A percentile compares a stretch with the other conserved stretches of the same genome.
Conservation (phyloP, 2,113 vertebrate genomes). For the Hemiprocne comata region DNA sequence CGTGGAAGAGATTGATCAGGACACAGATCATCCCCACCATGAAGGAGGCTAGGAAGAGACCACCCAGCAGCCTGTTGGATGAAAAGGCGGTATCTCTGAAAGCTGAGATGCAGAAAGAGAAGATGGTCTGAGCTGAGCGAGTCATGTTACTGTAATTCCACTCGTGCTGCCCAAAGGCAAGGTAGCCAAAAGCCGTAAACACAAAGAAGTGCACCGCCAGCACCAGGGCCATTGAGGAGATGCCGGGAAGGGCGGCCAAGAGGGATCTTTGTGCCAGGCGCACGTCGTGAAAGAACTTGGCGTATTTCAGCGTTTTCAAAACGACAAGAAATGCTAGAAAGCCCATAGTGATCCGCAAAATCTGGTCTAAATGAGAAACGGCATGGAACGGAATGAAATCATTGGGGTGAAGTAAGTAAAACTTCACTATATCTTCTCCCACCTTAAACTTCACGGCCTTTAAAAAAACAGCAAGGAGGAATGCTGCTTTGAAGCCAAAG, state of each 20-base stretch:
- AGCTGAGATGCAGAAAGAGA: conserved; percentile 65
- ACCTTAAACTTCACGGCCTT: conserved; percentile 32
- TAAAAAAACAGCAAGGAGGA: conserved; percentile 30
- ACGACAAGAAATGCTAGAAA: conserved; percentile 62
- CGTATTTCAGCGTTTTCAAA: conserved; percentile 70
- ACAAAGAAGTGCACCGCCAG: conserved; percentile 39
- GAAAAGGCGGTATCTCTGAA: conserved; percentile 51
- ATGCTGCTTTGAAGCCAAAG: conserved; percentile 30
- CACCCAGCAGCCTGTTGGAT: conserved; percentile 32
- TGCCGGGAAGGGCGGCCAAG: conserved; percentile 9
- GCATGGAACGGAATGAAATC: conserved; percentile 71
- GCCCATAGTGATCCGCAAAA: conserved; percentile 33
- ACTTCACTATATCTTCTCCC: background rate
- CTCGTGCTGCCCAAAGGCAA: conserved; percentile 74
- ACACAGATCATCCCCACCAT: conserved; percentile 66
- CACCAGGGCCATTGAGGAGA: conserved; percentile 62
- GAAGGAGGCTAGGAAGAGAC: conserved; percentile 66
- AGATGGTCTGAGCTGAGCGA: conserved; percentile 56
- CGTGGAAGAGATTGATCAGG: conserved; percentile 67
- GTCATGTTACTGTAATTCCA: conserved; percentile 56
- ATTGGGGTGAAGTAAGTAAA: background rate
- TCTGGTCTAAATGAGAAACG: conserved; percentile 45
- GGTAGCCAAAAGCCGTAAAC: conserved; percentile 63
- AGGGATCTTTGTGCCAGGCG: conserved; percentile 62
- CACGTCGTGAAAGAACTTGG: conserved; percentile 39